Conservation (phyloP, 2,113 vertebrate genomes). For the Periophthalmus modestus region DNA sequence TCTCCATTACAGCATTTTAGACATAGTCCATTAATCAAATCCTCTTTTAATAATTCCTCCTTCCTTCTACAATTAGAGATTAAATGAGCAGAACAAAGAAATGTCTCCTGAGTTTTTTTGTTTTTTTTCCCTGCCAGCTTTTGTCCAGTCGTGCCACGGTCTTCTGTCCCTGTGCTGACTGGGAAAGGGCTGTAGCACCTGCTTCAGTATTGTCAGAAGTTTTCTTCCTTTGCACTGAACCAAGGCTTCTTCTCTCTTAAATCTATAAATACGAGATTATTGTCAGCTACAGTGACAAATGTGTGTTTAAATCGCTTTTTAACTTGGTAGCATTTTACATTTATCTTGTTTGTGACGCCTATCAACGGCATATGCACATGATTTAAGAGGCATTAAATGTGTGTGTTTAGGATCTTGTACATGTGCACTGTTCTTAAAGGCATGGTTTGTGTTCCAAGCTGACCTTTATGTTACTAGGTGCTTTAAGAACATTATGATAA, state of each 20-base stretch:
- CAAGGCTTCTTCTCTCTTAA: slow-evolving; percentile 52
- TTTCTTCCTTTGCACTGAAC: slow-evolving; percentile 36
- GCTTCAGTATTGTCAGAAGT: slow-evolving; percentile 28
- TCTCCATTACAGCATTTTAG: slow-evolving; percentile 10
- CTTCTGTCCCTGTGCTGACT: slow-evolving; percentile 26
- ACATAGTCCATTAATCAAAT: slow-evolving; percentile 27
- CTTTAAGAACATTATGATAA: too few relatives aligned
- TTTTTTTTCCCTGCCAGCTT: slow-evolving; percentile 21
- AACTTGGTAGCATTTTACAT: slow-evolving; percentile 1
- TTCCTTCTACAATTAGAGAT: slow-evolving; percentile 35
- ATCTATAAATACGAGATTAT: too few relatives aligned
- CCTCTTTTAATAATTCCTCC: slow-evolving; percentile 23
- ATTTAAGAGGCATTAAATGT: slow-evolving; percentile 39
- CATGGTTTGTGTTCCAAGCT: neutral
- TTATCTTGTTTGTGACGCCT: slow-evolving; percentile 18
- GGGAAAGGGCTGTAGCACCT: slow-evolving; percentile 22
- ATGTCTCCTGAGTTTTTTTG: slow-evolving; percentile 15
- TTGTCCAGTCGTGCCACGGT: slow-evolving; percentile 22
- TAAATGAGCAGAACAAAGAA: slow-evolving; percentile 37
- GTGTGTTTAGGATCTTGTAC: slow-evolving; percentile 19
- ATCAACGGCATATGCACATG: slow-evolving; percentile 27
- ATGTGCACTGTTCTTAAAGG: neutral
- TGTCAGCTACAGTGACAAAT: neutral
- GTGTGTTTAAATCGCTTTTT: neutral
- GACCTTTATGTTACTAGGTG: neutral